phyloP scores from a whole-genome alignment of 2,113 vertebrate species.

The Paraplagusia blochii region DNA sequence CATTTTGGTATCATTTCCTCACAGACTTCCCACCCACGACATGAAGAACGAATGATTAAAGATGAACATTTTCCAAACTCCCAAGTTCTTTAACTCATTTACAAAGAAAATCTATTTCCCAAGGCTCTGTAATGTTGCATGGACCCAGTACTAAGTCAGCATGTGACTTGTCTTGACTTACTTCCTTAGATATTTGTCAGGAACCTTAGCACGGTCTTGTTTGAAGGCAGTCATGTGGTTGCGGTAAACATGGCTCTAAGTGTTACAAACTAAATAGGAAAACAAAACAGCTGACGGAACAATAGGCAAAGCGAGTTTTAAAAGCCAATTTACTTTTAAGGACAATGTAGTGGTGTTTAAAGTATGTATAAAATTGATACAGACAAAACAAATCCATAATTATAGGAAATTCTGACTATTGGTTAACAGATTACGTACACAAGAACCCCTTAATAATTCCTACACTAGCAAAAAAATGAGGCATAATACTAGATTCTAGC shows the following conservation, averaged over 20 bases:
- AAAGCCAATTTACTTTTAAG: no score
- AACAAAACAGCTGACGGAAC: slow-evolving; percentile 28
- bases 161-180: slow-evolving; percentile 66
- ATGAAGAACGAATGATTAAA: slow-evolving; percentile 35
- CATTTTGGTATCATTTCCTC: slow-evolving; percentile 27
- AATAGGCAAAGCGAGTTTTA: neutral
- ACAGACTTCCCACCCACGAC: slow-evolving; percentile 13
- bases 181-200: slow-evolving; percentile 9
- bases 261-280: slow-evolving; percentile 7
- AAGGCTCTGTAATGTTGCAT: slow-evolving; percentile 54
- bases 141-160: slow-evolving; percentile 51
- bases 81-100: slow-evolving; percentile 53
- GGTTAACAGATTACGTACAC: no score
- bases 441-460: no score
- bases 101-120: slow-evolving; percentile 64
- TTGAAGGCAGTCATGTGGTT: slow-evolving; percentile 16
- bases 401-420: no score
- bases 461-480: no score
- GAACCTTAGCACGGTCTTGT: slow-evolving; percentile 10
- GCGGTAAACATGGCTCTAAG: slow-evolving; percentile 5
- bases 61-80: slow-evolving; percentile 47
- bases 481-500: no score
- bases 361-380: no score
- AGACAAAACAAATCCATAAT: no score
- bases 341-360: no score